phyloP scores from a whole-genome alignment of 2,888 invertebrate species.

The Baronia brevicornis region DNA sequence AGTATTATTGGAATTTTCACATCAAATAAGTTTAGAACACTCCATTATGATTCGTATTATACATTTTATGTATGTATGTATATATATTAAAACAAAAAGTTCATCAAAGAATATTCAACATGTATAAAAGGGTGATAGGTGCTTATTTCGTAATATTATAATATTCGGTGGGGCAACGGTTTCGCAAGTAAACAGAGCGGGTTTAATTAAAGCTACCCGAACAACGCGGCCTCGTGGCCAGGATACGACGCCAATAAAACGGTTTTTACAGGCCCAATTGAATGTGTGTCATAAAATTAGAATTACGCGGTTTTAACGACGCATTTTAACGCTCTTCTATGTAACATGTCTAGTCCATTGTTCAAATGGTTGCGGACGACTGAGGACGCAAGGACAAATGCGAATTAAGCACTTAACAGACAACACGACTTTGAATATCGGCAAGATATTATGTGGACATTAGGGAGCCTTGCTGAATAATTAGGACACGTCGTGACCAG shows the following conservation, averaged over 20 bases:
- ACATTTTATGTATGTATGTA: no score
- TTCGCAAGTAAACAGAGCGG: conserved; percentile 56
- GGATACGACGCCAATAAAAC: conserved; percentile 71
- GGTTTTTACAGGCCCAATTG: conserved; percentile 72
- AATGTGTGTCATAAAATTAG: conserved; percentile 66
- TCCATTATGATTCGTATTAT: no score
- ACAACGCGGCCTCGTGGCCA: conserved; percentile 62
- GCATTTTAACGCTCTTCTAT: conserved; percentile 63
- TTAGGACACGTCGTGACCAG: conserved; percentile 47
- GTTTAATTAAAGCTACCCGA: conserved; percentile 68
- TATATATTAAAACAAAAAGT: conserved; percentile 16
- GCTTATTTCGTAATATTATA: conserved; percentile 40
- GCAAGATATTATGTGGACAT: conserved; percentile 54
- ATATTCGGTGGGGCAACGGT: conserved; percentile 36
- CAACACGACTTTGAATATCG: conserved; percentile 40
- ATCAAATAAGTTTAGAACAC: no score
- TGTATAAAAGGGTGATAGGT: conserved; percentile 42
- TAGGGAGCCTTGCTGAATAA: conserved; percentile 40
- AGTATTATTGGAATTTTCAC: no score
- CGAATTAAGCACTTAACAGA: conserved; percentile 54
- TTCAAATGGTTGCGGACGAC: conserved; percentile 38
- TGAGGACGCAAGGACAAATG: conserved; percentile 52
- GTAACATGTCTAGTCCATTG: conserved; percentile 53
- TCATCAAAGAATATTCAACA: conserved; percentile 20
- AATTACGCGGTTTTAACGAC: conserved; percentile 69